Conservation (phyloP, 2,888 invertebrate genomes). For the Ichneumoninae sp. region DNA sequence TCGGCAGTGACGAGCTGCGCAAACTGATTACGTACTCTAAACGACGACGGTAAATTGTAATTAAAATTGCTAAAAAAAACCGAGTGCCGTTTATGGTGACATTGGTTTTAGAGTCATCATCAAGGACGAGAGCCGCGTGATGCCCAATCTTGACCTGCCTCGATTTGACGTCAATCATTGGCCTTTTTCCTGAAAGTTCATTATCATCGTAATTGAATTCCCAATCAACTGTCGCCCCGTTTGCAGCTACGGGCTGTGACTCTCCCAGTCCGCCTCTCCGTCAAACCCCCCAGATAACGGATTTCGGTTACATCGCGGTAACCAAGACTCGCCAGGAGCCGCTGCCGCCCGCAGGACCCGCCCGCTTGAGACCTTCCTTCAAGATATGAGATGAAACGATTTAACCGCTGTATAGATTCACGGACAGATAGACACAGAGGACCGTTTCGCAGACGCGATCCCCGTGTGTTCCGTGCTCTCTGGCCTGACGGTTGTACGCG, state of each 20-base stretch:
- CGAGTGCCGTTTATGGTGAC: not conserved
- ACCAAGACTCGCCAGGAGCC: not conserved
- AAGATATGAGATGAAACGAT: constrained; percentile 16
- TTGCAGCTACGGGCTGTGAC: not conserved
- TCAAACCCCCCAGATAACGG: not conserved
- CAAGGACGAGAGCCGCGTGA: not conserved
- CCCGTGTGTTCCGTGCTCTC: constrained; percentile 23
- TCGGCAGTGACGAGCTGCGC: not conserved
- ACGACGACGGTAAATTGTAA: not conserved
- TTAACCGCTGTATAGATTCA: constrained; percentile 12
- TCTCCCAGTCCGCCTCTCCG: not conserved
- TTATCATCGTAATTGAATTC: not conserved
- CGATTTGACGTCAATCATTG: not conserved
- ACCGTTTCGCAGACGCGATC: not conserved
- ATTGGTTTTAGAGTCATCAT: not conserved
- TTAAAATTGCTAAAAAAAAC: not conserved
- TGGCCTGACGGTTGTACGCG: constrained; percentile 27
- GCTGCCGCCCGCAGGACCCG: not conserved
- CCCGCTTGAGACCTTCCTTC: not conserved
- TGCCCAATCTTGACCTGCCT: not conserved
- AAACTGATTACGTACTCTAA: not conserved
- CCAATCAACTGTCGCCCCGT: not conserved
- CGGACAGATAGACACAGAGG: constrained; percentile 2
- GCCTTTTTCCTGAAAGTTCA: not conserved
- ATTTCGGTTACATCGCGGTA: not conserved